Conservation (phyloP, 1,140 invertebrate genomes). For the Aphaenogaster rudis region DNA sequence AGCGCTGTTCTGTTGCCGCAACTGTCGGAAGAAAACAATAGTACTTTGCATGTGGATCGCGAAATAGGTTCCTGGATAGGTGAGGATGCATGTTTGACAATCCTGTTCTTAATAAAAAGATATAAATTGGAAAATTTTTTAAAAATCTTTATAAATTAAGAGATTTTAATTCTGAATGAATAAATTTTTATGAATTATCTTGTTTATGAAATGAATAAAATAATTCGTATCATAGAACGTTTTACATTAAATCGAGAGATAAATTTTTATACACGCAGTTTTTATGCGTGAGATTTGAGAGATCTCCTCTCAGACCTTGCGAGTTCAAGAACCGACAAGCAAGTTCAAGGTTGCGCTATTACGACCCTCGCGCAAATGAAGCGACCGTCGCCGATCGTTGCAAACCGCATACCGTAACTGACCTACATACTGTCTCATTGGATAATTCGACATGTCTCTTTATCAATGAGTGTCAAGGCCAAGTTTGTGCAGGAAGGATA, state of each 20-base stretch:
- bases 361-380: conserved; percentile 42
- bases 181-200: not conserved
- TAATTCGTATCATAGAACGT: not conserved
- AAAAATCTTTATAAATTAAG: not conserved
- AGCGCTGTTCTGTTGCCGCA: conserved; percentile 90
- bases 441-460: conserved; percentile 47
- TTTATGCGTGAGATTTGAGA: not conserved
- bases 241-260: not conserved
- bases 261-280: not conserved
- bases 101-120: not conserved
- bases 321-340: conserved; percentile 59
- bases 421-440: conserved; percentile 79
- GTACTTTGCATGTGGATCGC: conserved; percentile 86
- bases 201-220: not conserved
- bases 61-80: conserved; percentile 91
- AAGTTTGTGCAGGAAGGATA: conserved; percentile 60
- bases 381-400: conserved; percentile 38
- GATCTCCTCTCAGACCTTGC: not conserved
- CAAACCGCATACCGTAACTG: conserved; percentile 67
- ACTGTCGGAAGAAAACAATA: conserved; percentile 85
- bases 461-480: conserved; percentile 63
- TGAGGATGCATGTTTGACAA: conserved; percentile 77
- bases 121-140: not conserved
- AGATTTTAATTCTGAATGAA: not conserved
- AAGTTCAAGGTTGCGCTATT: conserved; percentile 54